A percentile compares a stretch with the other conserved stretches of the same genome.
Conservation (phyloP, 2,113 vertebrate genomes). For the Tetrao urogallus region DNA sequence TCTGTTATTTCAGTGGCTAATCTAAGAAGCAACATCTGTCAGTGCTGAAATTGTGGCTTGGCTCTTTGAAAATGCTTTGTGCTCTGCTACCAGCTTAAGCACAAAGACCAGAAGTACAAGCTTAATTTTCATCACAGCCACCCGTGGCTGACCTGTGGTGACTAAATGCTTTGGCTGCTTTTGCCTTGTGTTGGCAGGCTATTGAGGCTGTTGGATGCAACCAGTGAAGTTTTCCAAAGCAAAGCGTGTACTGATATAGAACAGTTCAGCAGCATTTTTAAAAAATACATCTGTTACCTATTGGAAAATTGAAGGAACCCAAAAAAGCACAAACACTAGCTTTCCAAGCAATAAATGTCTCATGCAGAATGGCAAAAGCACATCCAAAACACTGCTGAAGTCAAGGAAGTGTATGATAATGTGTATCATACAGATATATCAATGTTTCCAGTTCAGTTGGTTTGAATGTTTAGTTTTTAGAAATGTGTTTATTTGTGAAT, state of each 20-base stretch:
- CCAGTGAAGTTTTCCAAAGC: not conserved
- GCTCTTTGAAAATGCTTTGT: not conserved
- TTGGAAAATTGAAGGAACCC: not conserved
- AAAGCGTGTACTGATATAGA: not conserved
- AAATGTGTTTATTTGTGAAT: not conserved
- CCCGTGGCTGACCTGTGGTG: not conserved
- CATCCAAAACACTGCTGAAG: not conserved
- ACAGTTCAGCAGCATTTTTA: not conserved
- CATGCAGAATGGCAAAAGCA: fast-evolving
- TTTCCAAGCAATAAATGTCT: not conserved
- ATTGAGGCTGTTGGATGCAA: not conserved
- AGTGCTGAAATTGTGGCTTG: not conserved
- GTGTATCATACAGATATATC: fast-evolving
- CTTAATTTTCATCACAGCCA: not conserved
- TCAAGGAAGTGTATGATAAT: fast-evolving
- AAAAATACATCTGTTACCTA: not conserved
- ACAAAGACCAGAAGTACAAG: not conserved
- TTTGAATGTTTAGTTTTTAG: not conserved
- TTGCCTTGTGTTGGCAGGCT: not conserved
- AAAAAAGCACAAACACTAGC: not conserved
- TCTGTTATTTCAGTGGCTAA: not conserved
- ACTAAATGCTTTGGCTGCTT: not conserved
- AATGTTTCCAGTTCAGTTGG: not conserved
- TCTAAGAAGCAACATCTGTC: not conserved
- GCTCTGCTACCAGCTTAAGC: not conserved